A percentile compares a stretch with the other conserved stretches of the same genome.
These are phyloP conservation scores for Fragum sueziense DNA, from an alignment of 2,888 invertebrate genomes.

Conservation along the genomic window DNA sequence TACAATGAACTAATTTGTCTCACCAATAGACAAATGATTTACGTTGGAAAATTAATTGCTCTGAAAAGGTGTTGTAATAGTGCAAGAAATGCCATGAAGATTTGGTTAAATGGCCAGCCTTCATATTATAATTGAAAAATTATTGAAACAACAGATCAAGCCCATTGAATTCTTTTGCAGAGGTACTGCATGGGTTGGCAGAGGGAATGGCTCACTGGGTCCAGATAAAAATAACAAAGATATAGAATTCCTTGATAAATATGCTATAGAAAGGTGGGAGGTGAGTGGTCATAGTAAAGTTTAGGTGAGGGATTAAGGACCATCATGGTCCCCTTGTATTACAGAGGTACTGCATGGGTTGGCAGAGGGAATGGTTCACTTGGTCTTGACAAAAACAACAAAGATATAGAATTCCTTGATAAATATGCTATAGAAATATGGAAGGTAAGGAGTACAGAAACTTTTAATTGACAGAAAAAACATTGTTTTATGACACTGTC, in stretches of 20 bases:
- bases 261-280: constrained; percentile 97
- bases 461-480: no score
- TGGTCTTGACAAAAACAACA: constrained; percentile 92
- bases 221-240: constrained; percentile 93
- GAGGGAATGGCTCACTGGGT: constrained; percentile 85
- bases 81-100: no score
- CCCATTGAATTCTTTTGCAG: no score
- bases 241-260: constrained; percentile 92
- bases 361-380: constrained; percentile 82
- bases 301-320: neutral
- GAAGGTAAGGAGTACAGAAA: no score
- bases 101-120: no score
- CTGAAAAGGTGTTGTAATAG: no score
- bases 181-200: constrained; percentile 92
- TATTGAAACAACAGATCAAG: no score
- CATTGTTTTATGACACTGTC: no score
- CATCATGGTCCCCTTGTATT: neutral
- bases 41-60: no score
- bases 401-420: constrained; percentile 94
- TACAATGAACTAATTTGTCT: no score
- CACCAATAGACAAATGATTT: no score
- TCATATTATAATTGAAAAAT: no score
- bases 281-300: constrained; percentile 62
- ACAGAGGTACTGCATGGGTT: constrained; percentile 93
- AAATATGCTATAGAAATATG: constrained; percentile 95